Conservation (phyloP, 2,888 invertebrate genomes). For the Piscicola geometra region DNA sequence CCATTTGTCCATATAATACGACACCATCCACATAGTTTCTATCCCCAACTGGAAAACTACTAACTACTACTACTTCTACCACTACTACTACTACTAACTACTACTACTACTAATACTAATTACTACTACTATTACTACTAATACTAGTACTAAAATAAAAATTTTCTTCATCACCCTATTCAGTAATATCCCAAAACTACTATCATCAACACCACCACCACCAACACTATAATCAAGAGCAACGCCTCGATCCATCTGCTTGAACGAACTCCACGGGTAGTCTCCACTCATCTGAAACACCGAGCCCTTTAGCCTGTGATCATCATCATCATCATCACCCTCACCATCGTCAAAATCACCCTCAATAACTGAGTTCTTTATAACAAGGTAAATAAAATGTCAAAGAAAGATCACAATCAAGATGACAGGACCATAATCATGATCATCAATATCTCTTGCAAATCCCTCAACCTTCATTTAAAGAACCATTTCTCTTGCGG, state of each 20-base stretch:
- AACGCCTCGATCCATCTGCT: conserved; percentile 72
- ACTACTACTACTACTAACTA: neutral
- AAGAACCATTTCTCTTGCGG: no score
- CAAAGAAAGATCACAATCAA: conserved; percentile 2
- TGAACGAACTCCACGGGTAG: conserved; percentile 77
- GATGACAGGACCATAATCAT: neutral
- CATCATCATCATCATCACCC: no score
- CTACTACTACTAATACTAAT: no score
- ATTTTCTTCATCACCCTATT: no score
- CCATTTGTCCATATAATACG: neutral
- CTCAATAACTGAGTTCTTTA: no score
- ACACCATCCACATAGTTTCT: neutral
- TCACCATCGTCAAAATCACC: no score
- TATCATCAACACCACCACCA: conserved; percentile 7
- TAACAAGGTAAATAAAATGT: no score
- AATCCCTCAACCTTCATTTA: no score
- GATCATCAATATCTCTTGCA: no score
- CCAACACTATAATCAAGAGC: conserved; percentile 68
- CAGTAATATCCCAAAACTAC: no score
- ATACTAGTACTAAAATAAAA: no score
- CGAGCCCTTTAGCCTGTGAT: conserved; percentile 65
- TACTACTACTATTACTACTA: no score
- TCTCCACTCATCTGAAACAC: conserved; percentile 73
- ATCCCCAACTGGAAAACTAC: neutral
- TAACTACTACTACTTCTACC: neutral